Evolutionary conservation across 2,113 vertebrate species (phyloP).

Genomic region (Illadopsis cleaveri): DNA sequence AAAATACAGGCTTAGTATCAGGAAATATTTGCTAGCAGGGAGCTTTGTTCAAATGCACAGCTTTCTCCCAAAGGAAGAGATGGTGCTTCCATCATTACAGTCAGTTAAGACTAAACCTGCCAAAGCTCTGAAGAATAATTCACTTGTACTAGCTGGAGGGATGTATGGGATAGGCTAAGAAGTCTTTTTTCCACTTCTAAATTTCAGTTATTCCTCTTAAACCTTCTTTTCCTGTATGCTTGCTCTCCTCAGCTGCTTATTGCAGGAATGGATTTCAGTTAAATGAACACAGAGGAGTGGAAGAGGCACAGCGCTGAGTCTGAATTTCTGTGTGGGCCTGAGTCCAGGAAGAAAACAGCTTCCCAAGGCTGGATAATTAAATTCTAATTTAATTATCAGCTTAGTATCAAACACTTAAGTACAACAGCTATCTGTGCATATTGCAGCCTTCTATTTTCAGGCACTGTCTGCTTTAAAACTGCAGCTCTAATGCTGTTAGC

Average conservation of each 20-base stretch:
- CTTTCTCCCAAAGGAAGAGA: slow-evolving; percentile 48
- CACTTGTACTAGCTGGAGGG: neutral
- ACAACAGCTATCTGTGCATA: slow-evolving; percentile 30
- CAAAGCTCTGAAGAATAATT: slow-evolving; percentile 25
- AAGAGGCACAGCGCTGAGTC: neutral
- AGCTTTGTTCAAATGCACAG: slow-evolving; percentile 32
- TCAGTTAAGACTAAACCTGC: neutral
- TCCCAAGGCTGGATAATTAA: slow-evolving; percentile 46
- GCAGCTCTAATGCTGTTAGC: slow-evolving; percentile 86
- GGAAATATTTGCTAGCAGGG: slow-evolving; percentile 58
- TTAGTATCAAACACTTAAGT: slow-evolving; percentile 64
- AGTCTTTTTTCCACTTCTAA: slow-evolving; percentile 13
- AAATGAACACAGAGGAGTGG: neutral
- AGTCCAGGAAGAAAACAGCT: slow-evolving; percentile 18
- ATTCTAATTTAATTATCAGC: slow-evolving; percentile 67
- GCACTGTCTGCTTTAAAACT: slow-evolving; percentile 52
- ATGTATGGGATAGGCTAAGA: neutral
- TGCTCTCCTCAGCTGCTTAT: neutral
- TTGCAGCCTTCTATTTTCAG: slow-evolving; percentile 79
- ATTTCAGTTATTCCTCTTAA: neutral
- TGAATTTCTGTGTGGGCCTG: slow-evolving; percentile 43
- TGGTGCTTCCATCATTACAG: neutral
- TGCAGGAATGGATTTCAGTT: slow-evolving; percentile 21
- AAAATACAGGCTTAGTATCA: slow-evolving; percentile 52
- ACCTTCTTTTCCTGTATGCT: neutral